Conservation (phyloP, 2,797 vertebrate species). For the Anabas testudineus region DNA sequence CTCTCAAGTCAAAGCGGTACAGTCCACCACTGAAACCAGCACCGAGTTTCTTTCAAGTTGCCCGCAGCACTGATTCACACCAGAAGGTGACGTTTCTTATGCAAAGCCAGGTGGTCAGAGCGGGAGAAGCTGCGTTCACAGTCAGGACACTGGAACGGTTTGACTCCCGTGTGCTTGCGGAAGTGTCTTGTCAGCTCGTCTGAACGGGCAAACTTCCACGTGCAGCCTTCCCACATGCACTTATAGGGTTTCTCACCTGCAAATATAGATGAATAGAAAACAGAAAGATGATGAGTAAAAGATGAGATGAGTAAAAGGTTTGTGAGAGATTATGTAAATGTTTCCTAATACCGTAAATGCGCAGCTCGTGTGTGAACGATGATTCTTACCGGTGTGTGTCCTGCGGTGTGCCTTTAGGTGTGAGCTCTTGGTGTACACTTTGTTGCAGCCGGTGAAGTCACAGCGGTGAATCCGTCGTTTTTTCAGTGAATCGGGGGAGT, state of each 20-base stretch:
- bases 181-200: conserved; percentile 99
- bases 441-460: conserved; percentile 96
- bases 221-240: conserved; percentile 98
- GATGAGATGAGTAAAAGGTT: not conserved
- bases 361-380: not conserved
- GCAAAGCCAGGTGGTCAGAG: conserved; percentile 96
- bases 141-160: conserved; percentile 98
- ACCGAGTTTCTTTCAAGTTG: conserved; percentile 37
- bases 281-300: not conserved
- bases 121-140: conserved; percentile 99
- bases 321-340: not conserved
- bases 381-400: conserved; percentile 93
- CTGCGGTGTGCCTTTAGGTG: conserved; percentile 98
- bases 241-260: conserved; percentile 98
- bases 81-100: conserved; percentile 97
- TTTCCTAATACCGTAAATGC: not conserved
- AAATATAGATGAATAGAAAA: too few relatives aligned
- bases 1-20: conserved; percentile 58
- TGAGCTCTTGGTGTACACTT: conserved; percentile 99
- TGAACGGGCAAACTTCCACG: conserved; percentile 98
- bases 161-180: conserved; percentile 98
- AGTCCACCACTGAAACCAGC: conserved; percentile 57
- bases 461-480: conserved; percentile 96
- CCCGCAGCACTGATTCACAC: conserved; percentile 83
- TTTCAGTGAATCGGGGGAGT: conserved; percentile 93